Evolutionary conservation across 2,113 vertebrate genomes (phyloP).

Genomic region (Ptilorrhoa leucosticta): DNA sequence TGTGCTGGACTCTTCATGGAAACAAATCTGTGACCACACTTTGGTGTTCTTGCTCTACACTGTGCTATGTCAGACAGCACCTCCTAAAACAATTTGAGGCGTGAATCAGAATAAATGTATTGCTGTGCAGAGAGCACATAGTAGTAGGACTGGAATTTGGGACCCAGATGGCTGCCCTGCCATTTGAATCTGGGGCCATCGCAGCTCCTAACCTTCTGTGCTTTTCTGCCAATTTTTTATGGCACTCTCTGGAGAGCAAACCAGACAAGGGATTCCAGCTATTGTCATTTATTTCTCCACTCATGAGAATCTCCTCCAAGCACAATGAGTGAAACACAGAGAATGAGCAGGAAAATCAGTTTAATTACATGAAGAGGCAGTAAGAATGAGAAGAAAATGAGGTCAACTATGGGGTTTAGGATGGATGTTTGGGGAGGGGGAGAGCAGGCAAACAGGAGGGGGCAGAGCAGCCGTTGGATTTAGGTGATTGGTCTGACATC

Average conservation of each 20-base stretch:
- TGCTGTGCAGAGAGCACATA: slow-evolving; percentile 37
- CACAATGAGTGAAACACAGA: slow-evolving; percentile 65
- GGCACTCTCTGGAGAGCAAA: slow-evolving; percentile 43
- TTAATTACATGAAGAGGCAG: slow-evolving; percentile 74
- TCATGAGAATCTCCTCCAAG: slow-evolving; percentile 54
- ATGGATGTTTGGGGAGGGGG: background rate
- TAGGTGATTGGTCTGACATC: background rate
- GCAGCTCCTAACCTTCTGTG: slow-evolving; percentile 27
- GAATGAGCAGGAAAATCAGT: slow-evolving; percentile 75
- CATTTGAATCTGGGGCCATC: slow-evolving; percentile 41
- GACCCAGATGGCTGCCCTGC: slow-evolving; percentile 63
- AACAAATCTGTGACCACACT: background rate
- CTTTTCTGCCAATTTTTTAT: slow-evolving; percentile 54
- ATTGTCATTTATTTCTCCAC: slow-evolving; percentile 72
- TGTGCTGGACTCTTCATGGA: background rate
- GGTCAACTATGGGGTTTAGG: slow-evolving; percentile 64
- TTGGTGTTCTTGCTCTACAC: background rate
- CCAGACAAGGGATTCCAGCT: slow-evolving; percentile 32
- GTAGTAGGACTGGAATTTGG: slow-evolving; percentile 65
- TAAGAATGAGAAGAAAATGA: slow-evolving; percentile 73
- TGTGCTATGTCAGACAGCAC: slow-evolving; percentile 39
- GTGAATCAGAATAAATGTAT: slow-evolving; percentile 60
- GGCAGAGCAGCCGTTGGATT: background rate
- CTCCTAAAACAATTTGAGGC: slow-evolving; percentile 58
- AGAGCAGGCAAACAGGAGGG: background rate